These are phyloP conservation scores for Larimichthys crocea DNA, from an alignment of 2,113 vertebrate species.

Conservation along the genomic window DNA sequence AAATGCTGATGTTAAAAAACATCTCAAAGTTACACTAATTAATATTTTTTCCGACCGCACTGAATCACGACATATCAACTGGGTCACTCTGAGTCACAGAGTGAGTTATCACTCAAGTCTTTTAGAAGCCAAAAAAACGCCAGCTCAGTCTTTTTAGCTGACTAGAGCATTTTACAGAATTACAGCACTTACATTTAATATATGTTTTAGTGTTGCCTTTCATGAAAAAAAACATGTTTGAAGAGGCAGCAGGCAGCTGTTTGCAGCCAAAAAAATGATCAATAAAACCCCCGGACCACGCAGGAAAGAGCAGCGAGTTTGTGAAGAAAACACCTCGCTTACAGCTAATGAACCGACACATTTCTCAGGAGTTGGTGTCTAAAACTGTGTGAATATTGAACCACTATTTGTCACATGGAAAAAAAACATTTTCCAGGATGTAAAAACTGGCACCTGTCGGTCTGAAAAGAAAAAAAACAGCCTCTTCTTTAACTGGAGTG, in stretches of 20 bases:
- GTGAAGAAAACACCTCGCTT: neutral
- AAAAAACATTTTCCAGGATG: neutral
- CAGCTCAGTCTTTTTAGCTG: neutral
- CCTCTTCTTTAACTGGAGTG: too few species aligned
- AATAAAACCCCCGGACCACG: neutral
- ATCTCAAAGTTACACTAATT: constrained; percentile 85
- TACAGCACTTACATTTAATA: neutral
- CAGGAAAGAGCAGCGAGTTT: neutral
- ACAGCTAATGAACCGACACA: neutral
- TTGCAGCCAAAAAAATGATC: neutral
- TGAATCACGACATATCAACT: neutral
- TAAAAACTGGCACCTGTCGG: neutral
- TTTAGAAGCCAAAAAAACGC: neutral
- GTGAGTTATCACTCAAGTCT: neutral
- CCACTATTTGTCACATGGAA: neutral
- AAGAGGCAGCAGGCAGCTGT: neutral
- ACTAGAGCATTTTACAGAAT: neutral
- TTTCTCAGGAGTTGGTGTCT: neutral
- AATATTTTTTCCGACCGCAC: neutral
- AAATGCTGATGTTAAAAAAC: constrained; percentile 88
- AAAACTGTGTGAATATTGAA: neutral
- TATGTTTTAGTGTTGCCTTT: neutral
- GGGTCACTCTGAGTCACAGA: neutral
- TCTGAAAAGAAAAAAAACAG: too few species aligned
- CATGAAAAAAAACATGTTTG: neutral